A percentile compares a stretch with the other conserved stretches of the same genome.
Evolutionary conservation across 2,888 invertebrate genomes (phyloP).

Genomic region (Lycocerus yunnanus): DNA sequence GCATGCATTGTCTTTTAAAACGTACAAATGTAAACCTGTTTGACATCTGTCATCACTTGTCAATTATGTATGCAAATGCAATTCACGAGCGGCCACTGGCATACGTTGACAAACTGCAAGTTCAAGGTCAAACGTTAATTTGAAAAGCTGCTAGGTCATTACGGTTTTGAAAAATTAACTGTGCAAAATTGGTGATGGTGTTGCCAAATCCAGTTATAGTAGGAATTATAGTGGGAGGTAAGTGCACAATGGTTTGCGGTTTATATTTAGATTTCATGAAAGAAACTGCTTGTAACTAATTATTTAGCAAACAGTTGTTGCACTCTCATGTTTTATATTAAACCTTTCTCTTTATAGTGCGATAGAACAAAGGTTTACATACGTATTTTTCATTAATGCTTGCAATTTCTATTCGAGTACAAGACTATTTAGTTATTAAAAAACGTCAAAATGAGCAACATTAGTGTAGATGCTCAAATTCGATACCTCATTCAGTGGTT

Average conservation of each 20-base stretch:
- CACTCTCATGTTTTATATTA: slow-evolving; percentile 40
- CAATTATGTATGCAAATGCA: not conserved
- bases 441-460: slow-evolving; percentile 48
- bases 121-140: slow-evolving; percentile 48
- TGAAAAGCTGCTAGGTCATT: slow-evolving; percentile 50
- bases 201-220: slow-evolving; percentile 8
- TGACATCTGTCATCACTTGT: not conserved
- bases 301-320: slow-evolving; percentile 31
- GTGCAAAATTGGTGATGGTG: slow-evolving; percentile 11
- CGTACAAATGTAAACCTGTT: not conserved
- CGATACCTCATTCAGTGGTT: slow-evolving; percentile 87
- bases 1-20: not conserved
- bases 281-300: slow-evolving; percentile 1
- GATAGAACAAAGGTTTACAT: not conserved
- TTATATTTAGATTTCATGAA: slow-evolving; percentile 15
- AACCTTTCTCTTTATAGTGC: slow-evolving; percentile 40
- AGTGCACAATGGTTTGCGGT: not conserved
- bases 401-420: slow-evolving; percentile 11
- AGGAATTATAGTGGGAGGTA: slow-evolving; percentile 6
- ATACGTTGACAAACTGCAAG: slow-evolving; percentile 29
- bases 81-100: slow-evolving; percentile 2
- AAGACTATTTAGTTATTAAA: slow-evolving; percentile 6
- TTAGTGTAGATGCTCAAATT: slow-evolving; percentile 73
- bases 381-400: slow-evolving; percentile 9
- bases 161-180: slow-evolving; percentile 37